phyloP scores from a whole-genome alignment of 2,888 invertebrate species.

The Brenthis daphne region DNA sequence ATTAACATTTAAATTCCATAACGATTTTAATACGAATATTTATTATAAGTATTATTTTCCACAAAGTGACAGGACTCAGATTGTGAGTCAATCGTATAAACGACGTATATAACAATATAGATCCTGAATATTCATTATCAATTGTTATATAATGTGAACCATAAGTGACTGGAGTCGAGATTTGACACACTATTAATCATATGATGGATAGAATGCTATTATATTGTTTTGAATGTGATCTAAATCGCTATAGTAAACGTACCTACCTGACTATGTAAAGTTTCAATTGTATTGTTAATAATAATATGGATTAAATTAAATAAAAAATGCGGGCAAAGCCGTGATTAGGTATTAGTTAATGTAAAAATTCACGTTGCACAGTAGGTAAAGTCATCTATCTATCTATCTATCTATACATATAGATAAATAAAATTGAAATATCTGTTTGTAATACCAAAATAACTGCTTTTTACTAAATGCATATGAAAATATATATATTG shows the following conservation, averaged over 20 bases:
- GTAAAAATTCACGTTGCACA: too few species aligned
- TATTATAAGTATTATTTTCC: conserved; percentile 14
- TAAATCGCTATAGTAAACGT: neutral
- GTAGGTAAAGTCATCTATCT: too few species aligned
- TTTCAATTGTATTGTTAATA: too few species aligned
- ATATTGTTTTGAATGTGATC: neutral
- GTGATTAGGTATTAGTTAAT: too few species aligned
- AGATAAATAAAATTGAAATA: too few species aligned
- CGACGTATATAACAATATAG: conserved; percentile 28
- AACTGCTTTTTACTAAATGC: too few species aligned
- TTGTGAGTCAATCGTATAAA: conserved; percentile 30
- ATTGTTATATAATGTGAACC: conserved; percentile 35
- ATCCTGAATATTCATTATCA: conserved; percentile 42
- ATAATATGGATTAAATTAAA: too few species aligned
- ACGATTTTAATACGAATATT: neutral
- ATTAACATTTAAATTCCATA: neutral
- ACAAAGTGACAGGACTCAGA: conserved; percentile 1
- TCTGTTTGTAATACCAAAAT: too few species aligned
- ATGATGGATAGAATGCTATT: neutral
- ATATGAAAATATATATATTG: too few species aligned
- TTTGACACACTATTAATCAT: conserved; percentile 15
- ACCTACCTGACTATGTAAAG: too few species aligned
- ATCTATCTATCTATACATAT: too few species aligned
- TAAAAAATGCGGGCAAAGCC: too few species aligned
- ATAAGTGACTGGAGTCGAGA: conserved; percentile 16